Evolutionary conservation across 2,113 vertebrate genomes (phyloP).

Genomic region (Gallinago media): DNA sequence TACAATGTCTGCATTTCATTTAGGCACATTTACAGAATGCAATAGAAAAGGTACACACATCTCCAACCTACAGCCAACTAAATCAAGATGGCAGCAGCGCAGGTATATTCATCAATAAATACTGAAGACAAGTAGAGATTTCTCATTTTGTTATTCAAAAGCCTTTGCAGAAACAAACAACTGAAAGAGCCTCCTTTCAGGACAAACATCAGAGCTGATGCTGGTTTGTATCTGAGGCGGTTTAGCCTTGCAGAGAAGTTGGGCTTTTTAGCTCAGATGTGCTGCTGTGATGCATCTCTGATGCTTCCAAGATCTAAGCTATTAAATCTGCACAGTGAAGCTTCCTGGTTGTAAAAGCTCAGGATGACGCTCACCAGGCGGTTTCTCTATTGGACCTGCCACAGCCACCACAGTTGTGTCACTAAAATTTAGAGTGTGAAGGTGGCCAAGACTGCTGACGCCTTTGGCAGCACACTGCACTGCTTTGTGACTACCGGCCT

Average conservation of each 20-base stretch:
- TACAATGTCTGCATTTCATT: not conserved
- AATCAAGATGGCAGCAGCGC: not conserved
- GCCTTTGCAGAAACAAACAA: not conserved
- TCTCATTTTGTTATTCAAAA: not conserved
- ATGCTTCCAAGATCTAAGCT: not conserved
- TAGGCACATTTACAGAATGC: not conserved
- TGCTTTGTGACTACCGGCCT: not conserved
- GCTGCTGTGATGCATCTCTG: not conserved
- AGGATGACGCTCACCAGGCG: not conserved
- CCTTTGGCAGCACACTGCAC: not conserved
- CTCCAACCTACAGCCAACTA: not conserved
- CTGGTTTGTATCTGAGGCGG: not conserved
- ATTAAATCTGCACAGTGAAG: not conserved
- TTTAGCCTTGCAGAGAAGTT: not conserved
- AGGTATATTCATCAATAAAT: not conserved
- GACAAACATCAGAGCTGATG: not conserved
- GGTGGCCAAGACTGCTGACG: not conserved
- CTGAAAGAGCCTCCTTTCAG: not conserved
- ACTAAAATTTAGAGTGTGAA: not conserved
- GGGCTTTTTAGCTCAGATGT: not conserved
- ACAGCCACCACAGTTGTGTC: not conserved
- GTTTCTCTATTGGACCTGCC: not conserved
- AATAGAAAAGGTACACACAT: not conserved
- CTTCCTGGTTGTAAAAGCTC: not conserved
- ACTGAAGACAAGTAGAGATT: not conserved